These are phyloP conservation scores for Achatina immaculata DNA, from an alignment of 1,140 invertebrate species.

Conservation along the genomic window DNA sequence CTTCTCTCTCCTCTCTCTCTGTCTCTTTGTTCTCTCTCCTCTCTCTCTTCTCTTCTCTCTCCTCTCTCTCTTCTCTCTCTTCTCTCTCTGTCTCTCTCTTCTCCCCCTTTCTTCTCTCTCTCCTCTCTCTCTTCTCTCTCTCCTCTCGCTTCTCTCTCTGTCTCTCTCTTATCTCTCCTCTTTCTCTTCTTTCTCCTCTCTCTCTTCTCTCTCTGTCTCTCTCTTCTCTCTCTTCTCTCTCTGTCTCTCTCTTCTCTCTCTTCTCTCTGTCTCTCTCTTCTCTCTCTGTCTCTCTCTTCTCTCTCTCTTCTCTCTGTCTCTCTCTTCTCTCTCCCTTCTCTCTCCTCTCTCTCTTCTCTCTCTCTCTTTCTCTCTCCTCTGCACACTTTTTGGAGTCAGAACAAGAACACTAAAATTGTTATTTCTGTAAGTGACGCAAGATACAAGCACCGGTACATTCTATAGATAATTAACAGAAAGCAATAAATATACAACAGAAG, in stretches of 20 bases:
- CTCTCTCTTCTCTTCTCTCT: not conserved
- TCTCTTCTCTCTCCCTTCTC: too few relatives aligned
- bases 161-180: too few relatives aligned
- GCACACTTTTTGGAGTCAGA: too few relatives aligned
- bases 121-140: conserved; percentile 8
- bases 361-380: too few relatives aligned
- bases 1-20: not conserved
- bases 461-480: too few relatives aligned
- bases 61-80: conserved; percentile 1
- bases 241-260: conserved; percentile 38
- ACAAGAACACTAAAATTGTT: too few relatives aligned
- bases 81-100: not conserved
- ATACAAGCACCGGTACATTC: too few relatives aligned
- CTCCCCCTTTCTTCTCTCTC: not conserved
- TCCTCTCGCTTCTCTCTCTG: not conserved
- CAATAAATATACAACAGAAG: too few relatives aligned
- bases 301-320: not conserved
- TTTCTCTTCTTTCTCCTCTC: too few relatives aligned
- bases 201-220: too few relatives aligned
- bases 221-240: conserved; percentile 25
- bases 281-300: not conserved
- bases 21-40: not conserved
- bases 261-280: conserved; percentile 18
- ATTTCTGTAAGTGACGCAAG: too few relatives aligned
- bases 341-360: too few relatives aligned